Evolutionary conservation across 2,888 invertebrate genomes (phyloP).

Genomic region (Nineta flava): DNA sequence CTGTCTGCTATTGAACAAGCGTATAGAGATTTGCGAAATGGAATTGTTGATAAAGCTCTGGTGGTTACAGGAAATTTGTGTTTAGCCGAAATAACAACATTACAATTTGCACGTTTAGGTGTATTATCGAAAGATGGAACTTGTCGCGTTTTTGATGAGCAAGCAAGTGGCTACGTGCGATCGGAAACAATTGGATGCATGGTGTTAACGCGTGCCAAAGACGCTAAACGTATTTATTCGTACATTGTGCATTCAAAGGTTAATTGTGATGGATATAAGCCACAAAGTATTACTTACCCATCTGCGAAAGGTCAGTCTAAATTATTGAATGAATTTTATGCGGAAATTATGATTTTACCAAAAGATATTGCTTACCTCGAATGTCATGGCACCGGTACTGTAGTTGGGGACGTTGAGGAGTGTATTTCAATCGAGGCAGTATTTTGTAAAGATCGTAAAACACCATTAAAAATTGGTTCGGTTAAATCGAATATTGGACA

Average conservation of each 20-base stretch:
- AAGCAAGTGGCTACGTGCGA: constrained; percentile 68
- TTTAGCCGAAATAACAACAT: constrained; percentile 71
- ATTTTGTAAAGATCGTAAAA: constrained; percentile 54
- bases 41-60: constrained; percentile 75
- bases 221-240: constrained; percentile 33
- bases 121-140: constrained; percentile 70
- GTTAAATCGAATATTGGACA: constrained; percentile 92
- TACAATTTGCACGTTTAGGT: constrained; percentile 69
- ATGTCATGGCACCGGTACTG: constrained; percentile 73
- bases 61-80: constrained; percentile 78
- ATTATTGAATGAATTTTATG: constrained; percentile 45
- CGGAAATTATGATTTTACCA: constrained; percentile 55
- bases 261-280: constrained; percentile 25
- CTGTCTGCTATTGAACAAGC: constrained; percentile 75
- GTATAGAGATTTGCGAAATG: constrained; percentile 56
- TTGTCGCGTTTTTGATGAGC: constrained; percentile 82
- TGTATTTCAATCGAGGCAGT: constrained; percentile 65
- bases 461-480: constrained; percentile 71
- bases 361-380: constrained; percentile 60
- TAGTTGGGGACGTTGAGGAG: constrained; percentile 86
- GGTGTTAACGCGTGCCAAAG: constrained; percentile 48
- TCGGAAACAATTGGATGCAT: constrained; percentile 60
- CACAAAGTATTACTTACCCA: constrained; percentile 25
- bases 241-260: constrained; percentile 25
- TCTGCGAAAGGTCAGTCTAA: constrained; percentile 37